Evolutionary conservation across 1,140 invertebrate species (phyloP), one percentile per base, ranked within the genome.

Genomic region (Drosophila suzukii): DNA sequence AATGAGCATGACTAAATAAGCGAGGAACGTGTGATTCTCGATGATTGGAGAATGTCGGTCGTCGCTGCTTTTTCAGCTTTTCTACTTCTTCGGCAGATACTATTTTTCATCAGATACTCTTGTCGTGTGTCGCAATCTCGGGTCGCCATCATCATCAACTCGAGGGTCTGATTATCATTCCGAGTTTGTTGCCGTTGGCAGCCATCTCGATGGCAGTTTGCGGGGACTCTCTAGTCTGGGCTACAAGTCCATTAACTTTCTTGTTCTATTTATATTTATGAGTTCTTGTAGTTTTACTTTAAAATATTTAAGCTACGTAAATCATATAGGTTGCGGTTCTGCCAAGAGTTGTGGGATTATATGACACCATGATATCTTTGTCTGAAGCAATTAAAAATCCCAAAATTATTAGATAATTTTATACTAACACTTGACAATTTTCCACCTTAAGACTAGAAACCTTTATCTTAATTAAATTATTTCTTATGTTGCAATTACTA

Each of bases 91-190:
- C 57, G 36, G 47, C 58, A 53, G 56, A 47, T 53, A 57, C 41
- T 41, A 41, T 55, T 57, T 50, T 15, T 24, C 36, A 15, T 20
- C 46, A 43, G 47, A 49, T 49, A 53, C 41, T 71, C 50, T 65
- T 62, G 68, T 65, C 43, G 70, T 78, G 67, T 79, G 75, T 73
- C 74, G 66, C 74, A 81, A 81, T 77, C 57, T 81, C 53, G 76
- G 75, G 75, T 77, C 57, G 47, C 53, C 73, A 75, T 65, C 73
- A 75, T 46, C 63, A 49, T 68, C 57, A 51, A 34, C 68, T 56
- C 47, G 39, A 10, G 41, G 43, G 50, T 51, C 49, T 75, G 55
- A 58, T 76, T 72, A 76, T 76, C 72, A 76, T 76, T 67, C 43
- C 39, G 54, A 71, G 71, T 62, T 62, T 75, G 57, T 79, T 70